Evolutionary conservation across 2,888 invertebrate species (phyloP).

Genomic region (Glaucopsyche alexis): DNA sequence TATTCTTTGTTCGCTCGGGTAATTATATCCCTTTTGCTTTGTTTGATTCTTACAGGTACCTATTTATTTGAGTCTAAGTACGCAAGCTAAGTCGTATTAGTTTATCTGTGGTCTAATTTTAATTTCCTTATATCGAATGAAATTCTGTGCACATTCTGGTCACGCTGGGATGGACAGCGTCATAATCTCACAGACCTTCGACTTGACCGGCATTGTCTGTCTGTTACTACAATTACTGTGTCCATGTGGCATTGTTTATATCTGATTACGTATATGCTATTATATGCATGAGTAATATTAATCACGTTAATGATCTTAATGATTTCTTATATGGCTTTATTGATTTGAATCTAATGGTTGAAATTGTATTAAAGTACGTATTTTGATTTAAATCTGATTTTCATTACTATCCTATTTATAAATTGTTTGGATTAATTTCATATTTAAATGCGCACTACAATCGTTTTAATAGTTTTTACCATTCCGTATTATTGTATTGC

Average conservation of each 20-base stretch:
- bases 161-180: neutral
- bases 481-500: too few species aligned
- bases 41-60: too few species aligned
- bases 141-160: neutral
- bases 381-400: neutral
- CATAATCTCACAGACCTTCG: neutral
- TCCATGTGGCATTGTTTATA: conserved; percentile 10
- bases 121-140: too few species aligned
- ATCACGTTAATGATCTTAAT: neutral
- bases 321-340: neutral
- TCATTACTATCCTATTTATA: too few species aligned
- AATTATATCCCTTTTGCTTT: too few species aligned
- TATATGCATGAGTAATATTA: neutral
- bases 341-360: neutral
- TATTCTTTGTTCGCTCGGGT: too few species aligned
- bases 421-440: too few species aligned
- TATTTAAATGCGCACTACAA: too few species aligned
- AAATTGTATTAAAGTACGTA: neutral
- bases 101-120: too few species aligned
- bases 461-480: too few species aligned
- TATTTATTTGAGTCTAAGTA: too few species aligned
- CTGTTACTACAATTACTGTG: neutral
- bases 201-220: conserved; percentile 13
- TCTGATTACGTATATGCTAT: conserved; percentile 1
- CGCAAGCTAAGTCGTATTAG: too few species aligned